phyloP scores from a whole-genome alignment of 2,113 vertebrate genomes.

The Girardinichthys multiradiatus region DNA sequence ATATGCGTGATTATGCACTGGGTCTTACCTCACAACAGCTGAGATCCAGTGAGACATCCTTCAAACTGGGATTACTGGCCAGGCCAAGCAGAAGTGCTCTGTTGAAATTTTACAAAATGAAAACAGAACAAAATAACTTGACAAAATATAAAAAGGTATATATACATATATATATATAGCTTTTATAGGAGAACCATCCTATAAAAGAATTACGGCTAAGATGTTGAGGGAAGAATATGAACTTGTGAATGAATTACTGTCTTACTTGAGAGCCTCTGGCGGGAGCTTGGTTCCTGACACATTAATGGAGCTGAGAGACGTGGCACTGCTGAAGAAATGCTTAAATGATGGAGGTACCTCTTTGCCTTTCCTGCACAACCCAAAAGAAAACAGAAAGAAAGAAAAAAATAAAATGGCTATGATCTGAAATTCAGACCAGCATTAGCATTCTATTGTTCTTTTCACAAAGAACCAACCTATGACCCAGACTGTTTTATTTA shows the following conservation, averaged over 20 bases:
- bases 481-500: constrained; percentile 9
- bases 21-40: constrained; percentile 92
- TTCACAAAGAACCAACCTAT: background rate
- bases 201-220: constrained; percentile 11
- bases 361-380: constrained; percentile 88
- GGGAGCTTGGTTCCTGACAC: constrained; percentile 95
- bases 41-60: constrained; percentile 93
- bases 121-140: too few relatives aligned
- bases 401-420: background rate
- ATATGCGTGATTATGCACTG: background rate
- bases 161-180: too few relatives aligned
- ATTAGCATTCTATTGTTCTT: constrained; percentile 5
- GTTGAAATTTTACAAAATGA: constrained; percentile 4
- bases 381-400: constrained; percentile 1
- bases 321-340: constrained; percentile 95
- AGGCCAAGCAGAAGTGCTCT: constrained; percentile 94
- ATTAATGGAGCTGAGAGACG: constrained; percentile 89
- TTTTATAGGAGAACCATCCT: constrained; percentile 11
- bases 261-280: constrained; percentile 96
- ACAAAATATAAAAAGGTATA: too few relatives aligned
- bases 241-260: constrained; percentile 29
- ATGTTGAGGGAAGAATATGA: background rate
- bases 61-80: constrained; percentile 91
- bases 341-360: constrained; percentile 94
- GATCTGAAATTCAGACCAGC: background rate